phyloP scores from a whole-genome alignment of 2,797 vertebrate genomes.

The Enteromius paludinosus region DNA sequence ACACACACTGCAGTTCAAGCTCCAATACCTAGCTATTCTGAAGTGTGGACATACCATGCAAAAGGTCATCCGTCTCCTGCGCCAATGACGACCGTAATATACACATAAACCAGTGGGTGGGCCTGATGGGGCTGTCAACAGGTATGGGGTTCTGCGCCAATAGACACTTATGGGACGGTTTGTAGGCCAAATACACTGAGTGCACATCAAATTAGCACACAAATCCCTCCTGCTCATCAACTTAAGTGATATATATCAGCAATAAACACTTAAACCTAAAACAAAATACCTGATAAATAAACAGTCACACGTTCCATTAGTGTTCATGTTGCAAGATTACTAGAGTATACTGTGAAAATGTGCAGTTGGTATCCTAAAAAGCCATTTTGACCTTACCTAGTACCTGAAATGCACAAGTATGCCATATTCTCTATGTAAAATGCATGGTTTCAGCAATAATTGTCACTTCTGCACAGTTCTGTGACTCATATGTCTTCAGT shows the following conservation, averaged over 20 bases:
- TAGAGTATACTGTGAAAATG: neutral
- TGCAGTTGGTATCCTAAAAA: neutral
- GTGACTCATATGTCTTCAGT: neutral
- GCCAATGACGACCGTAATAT: slow-evolving; percentile 25
- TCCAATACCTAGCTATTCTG: slow-evolving; percentile 19
- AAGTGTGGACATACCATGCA: slow-evolving; percentile 34
- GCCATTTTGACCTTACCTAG: neutral
- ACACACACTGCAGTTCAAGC: slow-evolving; percentile 21
- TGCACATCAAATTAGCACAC: slow-evolving; percentile 10
- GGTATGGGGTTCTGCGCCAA: slow-evolving; percentile 31
- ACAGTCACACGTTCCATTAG: neutral
- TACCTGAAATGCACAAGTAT: neutral
- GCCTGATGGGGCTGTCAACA: slow-evolving; percentile 47
- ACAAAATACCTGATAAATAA: slow-evolving; percentile 1
- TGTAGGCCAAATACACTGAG: slow-evolving; percentile 5
- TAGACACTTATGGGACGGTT: neutral
- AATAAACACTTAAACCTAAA: neutral
- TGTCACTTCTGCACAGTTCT: neutral
- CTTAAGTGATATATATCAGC: slow-evolving; percentile 1
- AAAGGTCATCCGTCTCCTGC: slow-evolving; percentile 24
- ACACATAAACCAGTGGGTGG: slow-evolving; percentile 42
- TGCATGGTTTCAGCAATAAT: neutral
- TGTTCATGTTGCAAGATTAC: neutral
- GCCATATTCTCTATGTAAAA: neutral
- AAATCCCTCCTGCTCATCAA: slow-evolving; percentile 1